Evolutionary conservation across 2,797 vertebrate species (phyloP), one percentile per base, ranked within the genome.

Genomic region (Gorsachius magnificus): DNA sequence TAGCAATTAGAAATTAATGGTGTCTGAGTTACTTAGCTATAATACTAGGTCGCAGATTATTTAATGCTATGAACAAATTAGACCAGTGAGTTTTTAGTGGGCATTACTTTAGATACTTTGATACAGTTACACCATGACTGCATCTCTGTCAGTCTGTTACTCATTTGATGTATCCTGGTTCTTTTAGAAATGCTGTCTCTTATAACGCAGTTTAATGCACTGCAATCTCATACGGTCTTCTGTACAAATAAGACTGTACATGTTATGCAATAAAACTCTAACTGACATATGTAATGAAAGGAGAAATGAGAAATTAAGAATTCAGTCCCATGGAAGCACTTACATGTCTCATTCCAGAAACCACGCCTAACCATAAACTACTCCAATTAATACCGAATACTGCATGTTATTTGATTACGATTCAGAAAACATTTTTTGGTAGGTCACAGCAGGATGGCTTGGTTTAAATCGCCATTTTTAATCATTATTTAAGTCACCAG

Each of bases 371-470:
- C 75, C 77, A 90, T 96, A 82, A 90, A 90, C 0, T 20, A 13
- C 19, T 88, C 16, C 28, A 90, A 91, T 95, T 95, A 95, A 81
- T 86, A 77, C 50, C 64, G 64, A 85, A 54, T 50, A 20, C 13
- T 81, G 65, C 51, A 54, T 83, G 94, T 92, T 91, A 94, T 90
- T 96, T 90, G 46, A 95, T 94, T 93, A 94, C 20, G 82, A 86
- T 95, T 91, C 76, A 86, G 84, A 41, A 82, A 95, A 95, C 43
- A 83, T 95, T 96, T 91, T 95, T 95, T 91, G 79, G 92, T 88
- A 88, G 63, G 43, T 88, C 25, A 0, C 95, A 96, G 91, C 75
- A 76, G 82, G 91, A 56, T 66, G 38, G 33, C 58, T 93, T 86
- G 54, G 91, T 93, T 93, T 90, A 93, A 94, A 79, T 90, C 85